These are phyloP conservation scores for Chondrilla cf. caribensis DNA, from an alignment of 37 sponge, comb jelly and placozoan species.

Conservation along the genomic window DNA sequence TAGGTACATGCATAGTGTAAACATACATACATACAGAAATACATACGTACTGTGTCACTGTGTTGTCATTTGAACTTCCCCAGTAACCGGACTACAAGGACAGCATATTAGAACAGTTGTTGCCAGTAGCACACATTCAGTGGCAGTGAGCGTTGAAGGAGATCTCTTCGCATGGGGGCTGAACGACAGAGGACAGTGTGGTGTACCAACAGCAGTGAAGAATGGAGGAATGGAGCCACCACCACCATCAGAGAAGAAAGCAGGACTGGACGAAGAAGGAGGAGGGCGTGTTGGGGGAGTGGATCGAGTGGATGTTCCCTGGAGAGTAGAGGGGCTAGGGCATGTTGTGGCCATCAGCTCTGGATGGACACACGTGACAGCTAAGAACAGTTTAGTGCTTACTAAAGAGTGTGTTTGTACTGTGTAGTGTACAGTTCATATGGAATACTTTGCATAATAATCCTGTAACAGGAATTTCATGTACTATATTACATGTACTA, in stretches of 20 bases:
- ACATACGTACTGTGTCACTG: no score
- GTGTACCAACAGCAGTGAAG: background rate
- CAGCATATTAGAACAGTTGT: background rate
- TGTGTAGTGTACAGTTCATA: no score
- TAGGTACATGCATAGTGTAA: no score
- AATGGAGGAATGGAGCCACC: background rate
- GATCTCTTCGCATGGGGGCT: constrained; percentile 47
- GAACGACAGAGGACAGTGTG: constrained; percentile 71
- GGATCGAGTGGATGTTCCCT: background rate
- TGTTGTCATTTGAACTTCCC: no score
- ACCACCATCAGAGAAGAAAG: background rate
- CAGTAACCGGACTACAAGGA: background rate
- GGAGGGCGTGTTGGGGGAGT: background rate
- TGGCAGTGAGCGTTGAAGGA: constrained; percentile 18
- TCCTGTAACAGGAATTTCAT: no score
- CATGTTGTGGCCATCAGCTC: constrained; percentile 39
- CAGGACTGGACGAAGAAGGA: background rate
- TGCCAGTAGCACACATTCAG: constrained; percentile 38
- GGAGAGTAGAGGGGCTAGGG: constrained; percentile 29
- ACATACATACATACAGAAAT: no score
- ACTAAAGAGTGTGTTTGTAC: background rate
- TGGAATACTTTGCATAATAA: no score
- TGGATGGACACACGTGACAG: constrained; percentile 81
- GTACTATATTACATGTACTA: no score
- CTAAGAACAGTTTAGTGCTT: constrained; percentile 17